Evolutionary conservation across 2,888 invertebrate species (phyloP).

Genomic region (Adelphocoris suturalis): DNA sequence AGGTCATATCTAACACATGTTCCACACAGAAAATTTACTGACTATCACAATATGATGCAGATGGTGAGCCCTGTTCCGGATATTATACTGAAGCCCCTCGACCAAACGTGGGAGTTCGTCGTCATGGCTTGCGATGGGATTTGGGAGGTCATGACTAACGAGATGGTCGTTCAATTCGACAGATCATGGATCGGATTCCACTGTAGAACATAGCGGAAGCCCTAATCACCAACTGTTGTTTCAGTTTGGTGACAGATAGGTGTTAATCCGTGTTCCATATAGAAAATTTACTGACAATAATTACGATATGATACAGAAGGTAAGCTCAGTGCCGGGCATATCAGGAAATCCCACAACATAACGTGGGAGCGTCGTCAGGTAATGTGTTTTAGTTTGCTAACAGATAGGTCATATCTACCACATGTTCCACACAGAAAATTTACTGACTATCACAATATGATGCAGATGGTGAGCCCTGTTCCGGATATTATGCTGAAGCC

Average conservation of each 20-base stretch:
- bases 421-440: too few species aligned
- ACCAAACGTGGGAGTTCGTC: conserved; percentile 96
- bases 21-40: too few species aligned
- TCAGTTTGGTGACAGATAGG: too few species aligned
- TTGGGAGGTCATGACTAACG: conserved; percentile 98
- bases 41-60: conserved; percentile 80
- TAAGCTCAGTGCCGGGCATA: too few species aligned
- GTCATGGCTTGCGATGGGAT: conserved; percentile 99
- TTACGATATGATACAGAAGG: too few species aligned
- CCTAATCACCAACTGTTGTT: conserved; percentile 94
- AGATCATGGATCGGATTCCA: conserved; percentile 88
- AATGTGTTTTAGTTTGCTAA: too few species aligned
- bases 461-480: conserved; percentile 89
- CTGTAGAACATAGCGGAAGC: conserved; percentile 97
- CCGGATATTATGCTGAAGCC: conserved; percentile 93
- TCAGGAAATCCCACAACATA: too few species aligned
- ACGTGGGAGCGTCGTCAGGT: too few species aligned
- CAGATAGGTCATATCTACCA: too few species aligned
- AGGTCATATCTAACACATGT: too few species aligned
- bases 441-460: background rate
- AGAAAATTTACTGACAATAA: too few species aligned
- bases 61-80: conserved; percentile 92
- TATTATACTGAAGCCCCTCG: conserved; percentile 89
- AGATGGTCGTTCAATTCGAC: conserved; percentile 94
- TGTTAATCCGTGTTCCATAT: too few species aligned